Evolutionary conservation across 92 coral and sea anemone genomes (phyloP).

Genomic region (Phenganax marumi): DNA sequence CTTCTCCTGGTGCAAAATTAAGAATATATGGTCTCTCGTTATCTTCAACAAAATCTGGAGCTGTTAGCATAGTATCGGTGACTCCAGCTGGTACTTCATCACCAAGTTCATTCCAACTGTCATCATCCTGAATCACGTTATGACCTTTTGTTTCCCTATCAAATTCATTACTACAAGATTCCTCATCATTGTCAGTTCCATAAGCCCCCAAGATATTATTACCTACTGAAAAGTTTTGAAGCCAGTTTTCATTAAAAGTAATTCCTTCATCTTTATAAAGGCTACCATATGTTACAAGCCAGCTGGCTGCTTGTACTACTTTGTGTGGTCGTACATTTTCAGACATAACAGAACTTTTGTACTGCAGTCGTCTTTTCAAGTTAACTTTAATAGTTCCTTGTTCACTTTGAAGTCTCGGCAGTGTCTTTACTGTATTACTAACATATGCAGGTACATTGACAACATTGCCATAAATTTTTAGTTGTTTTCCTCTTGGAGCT

Average conservation of each 20-base stretch:
- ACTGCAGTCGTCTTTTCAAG: slow-evolving; percentile 52
- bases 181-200: neutral
- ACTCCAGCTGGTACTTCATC: too few relatives aligned
- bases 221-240: slow-evolving; percentile 26
- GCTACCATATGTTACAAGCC: slow-evolving; percentile 57
- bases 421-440: slow-evolving; percentile 49
- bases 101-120: too few relatives aligned
- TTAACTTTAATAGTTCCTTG: slow-evolving; percentile 59
- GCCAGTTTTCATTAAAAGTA: slow-evolving; percentile 57
- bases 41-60: too few relatives aligned
- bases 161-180: neutral
- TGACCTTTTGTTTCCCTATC: neutral
- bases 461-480: slow-evolving; percentile 59
- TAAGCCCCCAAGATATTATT: too few relatives aligned
- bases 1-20: too few relatives aligned
- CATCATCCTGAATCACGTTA: too few relatives aligned
- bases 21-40: neutral
- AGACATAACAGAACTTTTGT: too few relatives aligned
- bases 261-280: slow-evolving; percentile 59
- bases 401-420: slow-evolving; percentile 56
- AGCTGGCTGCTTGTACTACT: slow-evolving; percentile 61
- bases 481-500: too few relatives aligned
- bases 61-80: too few relatives aligned
- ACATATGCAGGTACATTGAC: slow-evolving; percentile 71
- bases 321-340: too few relatives aligned